Conservation (phyloP, 2,888 invertebrate species). For the Agonum fuliginosum region DNA sequence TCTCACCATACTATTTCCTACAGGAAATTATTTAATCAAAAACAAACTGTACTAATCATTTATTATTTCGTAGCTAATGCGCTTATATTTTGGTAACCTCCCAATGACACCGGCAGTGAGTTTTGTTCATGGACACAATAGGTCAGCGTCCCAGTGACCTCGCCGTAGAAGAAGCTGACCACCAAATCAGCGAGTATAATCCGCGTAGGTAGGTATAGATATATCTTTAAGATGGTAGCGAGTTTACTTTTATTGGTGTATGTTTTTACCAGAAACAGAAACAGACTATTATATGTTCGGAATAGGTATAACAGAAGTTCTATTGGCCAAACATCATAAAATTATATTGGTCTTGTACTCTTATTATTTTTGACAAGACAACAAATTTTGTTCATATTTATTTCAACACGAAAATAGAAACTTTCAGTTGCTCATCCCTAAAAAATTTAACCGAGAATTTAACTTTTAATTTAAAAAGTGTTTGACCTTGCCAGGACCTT, state of each 20-base stretch:
- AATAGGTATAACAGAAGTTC: no score
- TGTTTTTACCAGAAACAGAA: not conserved
- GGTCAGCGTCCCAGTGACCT: slow-evolving; percentile 49
- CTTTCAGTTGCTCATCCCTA: no score
- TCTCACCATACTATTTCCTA: not conserved
- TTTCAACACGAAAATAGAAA: no score
- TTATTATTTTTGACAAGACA: no score
- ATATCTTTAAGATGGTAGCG: not conserved
- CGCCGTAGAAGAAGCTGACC: no score
- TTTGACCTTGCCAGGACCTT: no score
- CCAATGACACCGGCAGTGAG: not conserved
- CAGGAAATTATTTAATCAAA: not conserved
- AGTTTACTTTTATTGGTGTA: not conserved
- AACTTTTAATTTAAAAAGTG: no score
- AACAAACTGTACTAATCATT: not conserved
- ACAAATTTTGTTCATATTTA: no score
- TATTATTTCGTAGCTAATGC: not conserved
- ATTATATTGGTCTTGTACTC: no score
- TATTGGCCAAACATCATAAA: no score
- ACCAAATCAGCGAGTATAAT: slow-evolving; percentile 18
- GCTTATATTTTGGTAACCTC: not conserved
- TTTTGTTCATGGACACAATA: not conserved
- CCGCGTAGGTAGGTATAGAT: not conserved
- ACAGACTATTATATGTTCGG: not conserved
- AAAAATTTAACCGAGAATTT: no score